Base-by-base conservation (phyloP, 2,113 vertebrate species). In the Ciconia boyciana region DNA sequence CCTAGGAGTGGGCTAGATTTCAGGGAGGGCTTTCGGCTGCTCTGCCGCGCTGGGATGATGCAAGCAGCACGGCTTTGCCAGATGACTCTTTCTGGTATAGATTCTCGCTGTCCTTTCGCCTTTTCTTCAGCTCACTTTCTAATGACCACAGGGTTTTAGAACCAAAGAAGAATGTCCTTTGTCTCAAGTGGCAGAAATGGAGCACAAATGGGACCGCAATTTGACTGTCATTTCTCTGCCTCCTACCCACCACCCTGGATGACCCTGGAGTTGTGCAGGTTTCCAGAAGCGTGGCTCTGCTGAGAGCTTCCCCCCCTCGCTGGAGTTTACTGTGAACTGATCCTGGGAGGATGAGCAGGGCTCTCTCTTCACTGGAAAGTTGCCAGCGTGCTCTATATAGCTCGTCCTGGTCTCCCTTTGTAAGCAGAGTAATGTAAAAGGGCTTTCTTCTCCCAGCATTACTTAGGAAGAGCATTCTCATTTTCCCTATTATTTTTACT, bases 241-340 rank as follows among this genome's bases (percentile, higher is more conserved):
- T 60, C 43, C 19, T 64, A 1, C 32, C 54, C 49, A 2, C 41
- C 19, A 15, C 36, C 34, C 10, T 0, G 1, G 11, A 1, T 60
- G 58, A 87, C 46, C 64, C 3, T 0, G 11, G 34, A 19, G 10
- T 4, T 43, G 51, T 65, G 70, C 2, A 16, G 55, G 48, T 83
- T 85, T 95, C 81, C 76, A 18, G 29, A 68, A 16, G 13, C 13
- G 16, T 55, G 46, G 76, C 88, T 64, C 64, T 57, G 51, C n/a
- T 28, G 26, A 31, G 92, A 95, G 84, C 79, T 90, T 28, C 65
- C 41, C 57, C 32, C 13, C 52, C 48, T 54, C 5, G 0, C 43
- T 7, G 18, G 84, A 75, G 74, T 44, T 93, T 55, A 41, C 16
- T 95, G 98, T 93, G 93, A 98, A 90, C 78, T n/a, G 96, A 97